Conservation (phyloP, 1,140 invertebrate species). For the Apis laboriosa region DNA sequence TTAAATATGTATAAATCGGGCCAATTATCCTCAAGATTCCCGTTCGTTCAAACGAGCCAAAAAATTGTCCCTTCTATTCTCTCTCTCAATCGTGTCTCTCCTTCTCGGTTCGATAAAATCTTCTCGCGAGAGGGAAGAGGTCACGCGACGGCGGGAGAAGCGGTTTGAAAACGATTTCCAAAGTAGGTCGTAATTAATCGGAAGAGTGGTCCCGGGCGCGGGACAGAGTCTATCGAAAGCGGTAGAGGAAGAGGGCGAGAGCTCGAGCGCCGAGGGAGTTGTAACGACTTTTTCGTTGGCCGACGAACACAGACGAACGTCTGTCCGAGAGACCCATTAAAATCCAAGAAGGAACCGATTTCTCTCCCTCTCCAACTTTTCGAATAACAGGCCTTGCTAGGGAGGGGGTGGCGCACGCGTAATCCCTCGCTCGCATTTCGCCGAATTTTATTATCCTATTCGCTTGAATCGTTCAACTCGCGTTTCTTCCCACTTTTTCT, state of each 20-base stretch:
- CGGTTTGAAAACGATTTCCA: slow-evolving; percentile 61
- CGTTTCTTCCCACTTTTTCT: too few species aligned
- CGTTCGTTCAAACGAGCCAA: too few species aligned
- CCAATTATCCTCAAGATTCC: not conserved
- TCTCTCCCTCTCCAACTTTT: slow-evolving; percentile 72
- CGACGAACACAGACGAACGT: slow-evolving; percentile 49
- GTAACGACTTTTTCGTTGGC: slow-evolving; percentile 77
- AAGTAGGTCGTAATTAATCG: slow-evolving; percentile 62
- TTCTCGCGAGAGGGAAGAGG: not conserved
- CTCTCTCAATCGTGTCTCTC: not conserved
- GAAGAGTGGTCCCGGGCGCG: slow-evolving; percentile 52
- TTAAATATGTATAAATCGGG: slow-evolving; percentile 65
- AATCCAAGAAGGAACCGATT: slow-evolving; percentile 65
- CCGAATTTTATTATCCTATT: slow-evolving; percentile 68
- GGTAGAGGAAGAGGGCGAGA: slow-evolving; percentile 8
- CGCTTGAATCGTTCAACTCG: too few species aligned
- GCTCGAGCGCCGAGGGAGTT: slow-evolving; percentile 51
- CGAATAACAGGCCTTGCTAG: slow-evolving; percentile 72
- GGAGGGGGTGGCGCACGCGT: slow-evolving; percentile 48
- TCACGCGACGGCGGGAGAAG: slow-evolving; percentile 51
- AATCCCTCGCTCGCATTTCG: slow-evolving; percentile 72
- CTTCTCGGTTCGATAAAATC: not conserved
- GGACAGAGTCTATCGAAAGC: not conserved
- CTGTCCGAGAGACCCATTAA: slow-evolving; percentile 75
- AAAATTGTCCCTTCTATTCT: not conserved